Conservation (phyloP, 2,113 vertebrate species). For the Oryctolagus cuniculus region mOryCun1.1 NC_091442.1:31549501-31550000, state of each 20-base stretch:
- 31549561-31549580: too few relatives aligned
- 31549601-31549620: too few relatives aligned
- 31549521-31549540: too few relatives aligned
- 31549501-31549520: too few relatives aligned
- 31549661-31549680: too few relatives aligned
- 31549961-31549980: background rate
- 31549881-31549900: background rate
- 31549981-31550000: background rate
- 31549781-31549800: background rate
- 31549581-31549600: too few relatives aligned
- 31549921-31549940: background rate
- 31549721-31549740: background rate
- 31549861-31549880: background rate
- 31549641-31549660: too few relatives aligned
- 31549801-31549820: background rate
- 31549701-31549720: background rate
- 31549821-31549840: background rate
- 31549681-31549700: too few relatives aligned
- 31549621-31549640: too few relatives aligned
- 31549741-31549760: constrained; percentile 29
- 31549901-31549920: background rate
- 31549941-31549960: background rate
- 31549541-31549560: too few relatives aligned
- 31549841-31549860: background rate
- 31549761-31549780: background rate